Conservation (phyloP, 2,888 invertebrate species). For the Agrotis clavis region DNA sequence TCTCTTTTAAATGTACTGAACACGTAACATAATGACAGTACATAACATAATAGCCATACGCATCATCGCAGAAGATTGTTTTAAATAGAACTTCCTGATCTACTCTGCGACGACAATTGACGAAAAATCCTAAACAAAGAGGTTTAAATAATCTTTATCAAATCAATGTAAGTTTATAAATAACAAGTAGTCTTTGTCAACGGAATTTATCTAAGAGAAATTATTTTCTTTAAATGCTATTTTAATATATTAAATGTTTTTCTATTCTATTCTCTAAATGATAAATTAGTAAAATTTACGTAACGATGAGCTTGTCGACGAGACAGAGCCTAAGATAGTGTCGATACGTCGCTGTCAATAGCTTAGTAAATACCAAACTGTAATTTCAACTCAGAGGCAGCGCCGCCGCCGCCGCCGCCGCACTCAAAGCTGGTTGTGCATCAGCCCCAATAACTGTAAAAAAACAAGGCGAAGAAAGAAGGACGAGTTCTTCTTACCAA, state of each 20-base stretch:
- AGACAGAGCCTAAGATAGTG: too few relatives aligned
- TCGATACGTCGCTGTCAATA: too few relatives aligned
- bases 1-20: neutral
- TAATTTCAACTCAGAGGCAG: too few relatives aligned
- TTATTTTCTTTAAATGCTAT: neutral
- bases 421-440: too few relatives aligned
- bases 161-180: constrained; percentile 18
- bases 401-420: too few relatives aligned
- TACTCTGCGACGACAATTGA: constrained; percentile 18
- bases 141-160: neutral
- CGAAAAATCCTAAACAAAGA: constrained; percentile 10
- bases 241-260: too few relatives aligned
- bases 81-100: neutral
- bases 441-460: neutral
- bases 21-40: too few relatives aligned
- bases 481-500: neutral
- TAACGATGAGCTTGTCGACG: too few relatives aligned
- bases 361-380: too few relatives aligned
- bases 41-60: neutral
- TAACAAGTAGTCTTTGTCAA: neutral
- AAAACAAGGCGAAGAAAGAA: neutral
- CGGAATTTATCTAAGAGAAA: neutral
- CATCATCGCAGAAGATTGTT: constrained; percentile 15
- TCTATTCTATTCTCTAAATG: too few relatives aligned
- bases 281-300: too few relatives aligned